These are phyloP conservation scores for Callimorpha dominula DNA, from an alignment of 2,888 invertebrate genomes.

Conservation along the genomic window DNA sequence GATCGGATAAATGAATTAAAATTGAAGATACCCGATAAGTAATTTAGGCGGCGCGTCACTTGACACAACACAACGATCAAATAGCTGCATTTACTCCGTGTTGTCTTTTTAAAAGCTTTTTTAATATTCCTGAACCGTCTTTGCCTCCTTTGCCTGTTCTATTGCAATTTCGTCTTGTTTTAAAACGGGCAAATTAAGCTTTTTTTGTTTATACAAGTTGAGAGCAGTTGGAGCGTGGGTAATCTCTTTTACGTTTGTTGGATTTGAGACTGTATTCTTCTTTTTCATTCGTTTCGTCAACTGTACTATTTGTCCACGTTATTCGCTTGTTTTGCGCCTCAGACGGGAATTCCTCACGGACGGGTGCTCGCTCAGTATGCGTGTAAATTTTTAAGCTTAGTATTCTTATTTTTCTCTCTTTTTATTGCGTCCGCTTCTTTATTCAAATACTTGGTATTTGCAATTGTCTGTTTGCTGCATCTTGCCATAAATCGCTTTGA, in stretches of 20 bases:
- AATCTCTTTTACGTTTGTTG: slow-evolving; percentile 85
- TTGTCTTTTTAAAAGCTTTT: slow-evolving; percentile 82
- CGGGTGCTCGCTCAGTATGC: slow-evolving; percentile 75
- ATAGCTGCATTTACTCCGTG: slow-evolving; percentile 72
- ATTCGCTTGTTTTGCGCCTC: slow-evolving; percentile 62
- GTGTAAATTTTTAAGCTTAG: slow-evolving; percentile 80
- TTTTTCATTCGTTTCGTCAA: slow-evolving; percentile 81
- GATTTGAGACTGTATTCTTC: slow-evolving; percentile 77
- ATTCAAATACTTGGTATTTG: slow-evolving; percentile 65
- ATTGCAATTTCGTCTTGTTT: slow-evolving; percentile 81
- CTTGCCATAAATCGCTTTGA: slow-evolving; percentile 34
- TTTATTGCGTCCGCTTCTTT: slow-evolving; percentile 54
- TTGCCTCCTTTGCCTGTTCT: slow-evolving; percentile 77
- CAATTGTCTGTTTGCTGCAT: slow-evolving; percentile 49
- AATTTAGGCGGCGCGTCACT: slow-evolving; percentile 51
- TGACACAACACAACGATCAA: slow-evolving; percentile 78
- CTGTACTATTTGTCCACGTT: slow-evolving; percentile 75
- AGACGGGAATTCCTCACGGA: slow-evolving; percentile 69
- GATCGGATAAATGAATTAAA: not conserved
- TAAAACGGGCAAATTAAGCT: slow-evolving; percentile 79
- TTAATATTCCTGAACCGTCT: slow-evolving; percentile 83
- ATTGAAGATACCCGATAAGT: not conserved
- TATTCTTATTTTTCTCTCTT: slow-evolving; percentile 58
- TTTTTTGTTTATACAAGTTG: slow-evolving; percentile 85
- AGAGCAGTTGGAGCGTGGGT: slow-evolving; percentile 83